These are phyloP conservation scores for Cetoscarus ocellatus DNA, from an alignment of 2,797 vertebrate species.

Conservation along the genomic window DNA sequence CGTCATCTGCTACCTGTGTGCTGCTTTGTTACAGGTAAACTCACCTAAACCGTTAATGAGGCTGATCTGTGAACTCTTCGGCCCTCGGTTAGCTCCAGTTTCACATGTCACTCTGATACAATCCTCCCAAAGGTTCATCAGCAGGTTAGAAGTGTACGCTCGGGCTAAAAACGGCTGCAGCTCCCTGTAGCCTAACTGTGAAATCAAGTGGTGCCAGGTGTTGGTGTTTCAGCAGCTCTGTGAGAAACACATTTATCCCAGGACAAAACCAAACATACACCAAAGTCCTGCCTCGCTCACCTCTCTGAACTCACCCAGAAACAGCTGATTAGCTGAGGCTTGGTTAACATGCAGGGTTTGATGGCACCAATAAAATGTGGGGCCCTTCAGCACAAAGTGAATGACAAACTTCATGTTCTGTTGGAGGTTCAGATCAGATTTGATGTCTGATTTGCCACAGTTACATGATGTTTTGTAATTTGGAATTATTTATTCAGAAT, in stretches of 20 bases:
- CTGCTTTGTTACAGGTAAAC: slow-evolving; percentile 91
- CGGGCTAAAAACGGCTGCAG: slow-evolving; percentile 32
- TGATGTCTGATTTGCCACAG: slow-evolving; percentile 12
- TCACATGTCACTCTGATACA: slow-evolving; percentile 22
- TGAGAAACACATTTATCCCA: slow-evolving; percentile 36
- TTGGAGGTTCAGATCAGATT: not conserved
- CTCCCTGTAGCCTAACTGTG: slow-evolving; percentile 45
- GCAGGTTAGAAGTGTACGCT: slow-evolving; percentile 17
- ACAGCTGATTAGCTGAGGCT: slow-evolving; percentile 9
- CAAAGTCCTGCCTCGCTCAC: not conserved
- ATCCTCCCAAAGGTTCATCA: slow-evolving; percentile 29
- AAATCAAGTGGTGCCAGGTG: slow-evolving; percentile 41
- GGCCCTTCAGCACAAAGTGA: slow-evolving; percentile 9
- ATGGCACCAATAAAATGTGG: not conserved
- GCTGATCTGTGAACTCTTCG: slow-evolving; percentile 18
- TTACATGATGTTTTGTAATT: too few relatives aligned
- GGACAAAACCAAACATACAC: slow-evolving; percentile 22
- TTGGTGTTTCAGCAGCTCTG: slow-evolving; percentile 44
- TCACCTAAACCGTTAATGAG: not conserved
- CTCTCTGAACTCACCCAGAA: slow-evolving; percentile 12
- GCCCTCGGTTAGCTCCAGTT: slow-evolving; percentile 19
- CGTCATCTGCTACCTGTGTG: slow-evolving; percentile 88
- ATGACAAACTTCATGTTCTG: not conserved
- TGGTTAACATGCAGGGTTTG: not conserved
- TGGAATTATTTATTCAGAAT: too few relatives aligned